A percentile compares a stretch with the other conserved stretches of the same genome.
Evolutionary conservation across 2,113 vertebrate genomes (phyloP).

Genomic region (Formicarius rufipectus): DNA sequence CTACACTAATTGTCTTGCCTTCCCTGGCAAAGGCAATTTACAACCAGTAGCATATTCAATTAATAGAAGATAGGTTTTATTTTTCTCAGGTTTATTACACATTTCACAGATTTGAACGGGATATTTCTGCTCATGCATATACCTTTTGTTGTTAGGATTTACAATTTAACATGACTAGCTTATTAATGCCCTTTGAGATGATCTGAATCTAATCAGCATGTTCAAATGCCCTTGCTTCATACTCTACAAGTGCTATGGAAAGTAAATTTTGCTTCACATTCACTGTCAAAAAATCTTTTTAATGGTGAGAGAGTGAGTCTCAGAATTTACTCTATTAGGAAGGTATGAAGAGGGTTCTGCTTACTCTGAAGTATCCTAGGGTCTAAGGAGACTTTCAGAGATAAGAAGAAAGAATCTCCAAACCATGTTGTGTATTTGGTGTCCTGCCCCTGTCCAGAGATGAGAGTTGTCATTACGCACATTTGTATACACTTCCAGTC

Average conservation of each 20-base stretch:
- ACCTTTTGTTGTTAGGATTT: neutral
- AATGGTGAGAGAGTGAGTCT: neutral
- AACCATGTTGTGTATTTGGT: neutral
- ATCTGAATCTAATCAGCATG: neutral
- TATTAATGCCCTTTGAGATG: neutral
- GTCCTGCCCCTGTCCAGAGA: neutral
- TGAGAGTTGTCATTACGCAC: neutral
- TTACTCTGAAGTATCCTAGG: neutral
- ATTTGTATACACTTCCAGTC: neutral
- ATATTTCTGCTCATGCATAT: neutral
- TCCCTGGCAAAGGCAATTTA: neutral
- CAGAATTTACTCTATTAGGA: neutral
- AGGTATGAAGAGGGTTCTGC: neutral
- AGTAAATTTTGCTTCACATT: neutral
- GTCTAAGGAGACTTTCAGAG: neutral
- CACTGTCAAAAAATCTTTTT: neutral
- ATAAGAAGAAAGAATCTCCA: neutral
- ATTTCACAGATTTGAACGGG: neutral
- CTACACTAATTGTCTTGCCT: neutral
- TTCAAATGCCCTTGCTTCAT: conserved; percentile 6
- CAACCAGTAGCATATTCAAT: neutral
- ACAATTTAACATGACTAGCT: neutral
- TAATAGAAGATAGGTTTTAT: neutral
- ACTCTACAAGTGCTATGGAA: neutral
- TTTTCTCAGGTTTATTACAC: neutral